phyloP scores from a whole-genome alignment of 2,113 vertebrate genomes.

The Hypomesus transpacificus region DNA sequence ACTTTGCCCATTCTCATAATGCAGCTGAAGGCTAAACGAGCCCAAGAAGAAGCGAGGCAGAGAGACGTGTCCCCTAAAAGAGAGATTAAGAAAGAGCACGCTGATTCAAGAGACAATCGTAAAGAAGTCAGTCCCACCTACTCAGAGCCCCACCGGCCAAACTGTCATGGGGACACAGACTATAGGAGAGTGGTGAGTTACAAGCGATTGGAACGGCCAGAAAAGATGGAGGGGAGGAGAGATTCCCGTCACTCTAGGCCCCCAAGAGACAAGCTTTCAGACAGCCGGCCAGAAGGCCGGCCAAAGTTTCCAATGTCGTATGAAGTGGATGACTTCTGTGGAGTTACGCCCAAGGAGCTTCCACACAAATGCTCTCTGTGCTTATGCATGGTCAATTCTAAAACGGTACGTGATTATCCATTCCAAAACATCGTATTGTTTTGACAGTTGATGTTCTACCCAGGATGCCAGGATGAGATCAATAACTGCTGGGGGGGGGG shows the following conservation, averaged over 20 bases:
- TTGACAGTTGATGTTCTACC: no score
- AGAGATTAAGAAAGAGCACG: not conserved
- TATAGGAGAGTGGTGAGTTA: not conserved
- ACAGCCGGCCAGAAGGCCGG: not conserved
- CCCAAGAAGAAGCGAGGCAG: constrained; percentile 2
- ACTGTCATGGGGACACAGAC: not conserved
- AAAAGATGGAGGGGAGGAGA: not conserved
- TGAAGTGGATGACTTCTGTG: constrained; percentile 3
- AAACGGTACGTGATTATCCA: not conserved
- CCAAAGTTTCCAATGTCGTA: not conserved
- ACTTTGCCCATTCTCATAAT: constrained; percentile 94
- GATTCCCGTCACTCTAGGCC: not conserved
- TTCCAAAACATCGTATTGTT: not conserved
- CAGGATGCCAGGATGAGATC: no score
- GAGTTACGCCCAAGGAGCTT: not conserved
- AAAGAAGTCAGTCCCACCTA: not conserved
- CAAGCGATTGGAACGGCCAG: not conserved
- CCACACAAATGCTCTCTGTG: constrained; percentile 10
- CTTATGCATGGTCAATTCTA: not conserved
- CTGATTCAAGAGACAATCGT: not conserved
- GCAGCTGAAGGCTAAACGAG: constrained; percentile 79
- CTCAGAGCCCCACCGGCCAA: not conserved
- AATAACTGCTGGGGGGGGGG: no score
- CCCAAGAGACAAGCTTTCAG: not conserved
- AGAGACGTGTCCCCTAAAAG: not conserved